Evolutionary conservation across 30 jellyfish, hydroid and myxozoan species (phyloP), one percentile per base, ranked within the genome.

Genomic region (Sanderia malayensis): DNA sequence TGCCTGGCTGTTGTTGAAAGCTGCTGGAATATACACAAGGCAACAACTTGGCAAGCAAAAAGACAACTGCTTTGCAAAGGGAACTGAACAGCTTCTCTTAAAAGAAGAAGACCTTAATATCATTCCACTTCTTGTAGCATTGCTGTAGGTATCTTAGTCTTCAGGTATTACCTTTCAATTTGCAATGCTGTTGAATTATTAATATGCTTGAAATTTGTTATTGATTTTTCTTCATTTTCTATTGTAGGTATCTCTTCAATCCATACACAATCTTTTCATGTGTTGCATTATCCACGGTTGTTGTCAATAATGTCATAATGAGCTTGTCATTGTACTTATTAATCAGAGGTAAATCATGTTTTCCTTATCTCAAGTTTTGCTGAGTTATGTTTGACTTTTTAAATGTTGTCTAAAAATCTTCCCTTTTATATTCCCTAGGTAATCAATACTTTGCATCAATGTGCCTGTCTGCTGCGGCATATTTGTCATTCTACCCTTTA

Each of bases 191-290:
- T 6, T 41, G 55, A 41, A 15, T 8, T 41, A 6, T 41, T 41
- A 15, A 41, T 41, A 41, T 15, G 11, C 15, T 41, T 41, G 55
- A 41, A n/a, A n/a, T n/a, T n/a, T n/a, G n/a, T n/a, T n/a, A n/a
- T n/a, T n/a, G n/a, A n/a, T n/a, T n/a, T n/a, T n/a, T n/a, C n/a
- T 49, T 9, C 25, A 15, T 49, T 4, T 84, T 64, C 33, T 46
- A 25, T 69, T 70, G 0, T 30, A 90, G 96, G 34, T 84, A 92
- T 67, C 49, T 92, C 31, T 59, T 84, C 74, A 85, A 84, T 67
- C 96, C 96, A 45, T 84, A 34, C 84, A 44, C 98, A 0, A 44
- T 90, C 0, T 77, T 71, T 23, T 44, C 96, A n/a, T 90, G 95
- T 60, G 91, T 60, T 17, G 94, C 95, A 0, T 74, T 59, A n/a